Evolutionary conservation across 1,140 invertebrate species (phyloP).

Genomic region (Bombus cullumanus): DNA sequence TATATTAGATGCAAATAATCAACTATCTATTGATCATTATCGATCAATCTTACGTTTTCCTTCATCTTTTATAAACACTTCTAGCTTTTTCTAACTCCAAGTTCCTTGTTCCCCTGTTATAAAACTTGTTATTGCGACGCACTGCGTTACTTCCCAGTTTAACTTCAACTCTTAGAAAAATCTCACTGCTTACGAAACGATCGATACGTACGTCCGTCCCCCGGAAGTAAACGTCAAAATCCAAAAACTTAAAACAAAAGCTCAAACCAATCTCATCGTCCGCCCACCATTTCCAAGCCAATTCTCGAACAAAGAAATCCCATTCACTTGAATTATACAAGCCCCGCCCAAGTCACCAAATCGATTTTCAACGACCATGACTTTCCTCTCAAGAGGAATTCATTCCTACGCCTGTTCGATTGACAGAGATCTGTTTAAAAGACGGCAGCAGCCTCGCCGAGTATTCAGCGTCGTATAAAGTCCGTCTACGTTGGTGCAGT

Average conservation of each 20-base stretch:
- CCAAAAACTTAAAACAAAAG: background rate
- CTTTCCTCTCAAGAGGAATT: constrained; percentile 5
- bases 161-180: background rate
- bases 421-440: background rate
- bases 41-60: no score
- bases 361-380: constrained; percentile 15
- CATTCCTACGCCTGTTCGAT: background rate
- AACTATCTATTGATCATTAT: no score
- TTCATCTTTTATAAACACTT: no score
- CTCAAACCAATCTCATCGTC: no score
- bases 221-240: no score
- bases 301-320: background rate
- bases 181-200: background rate
- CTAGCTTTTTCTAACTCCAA: background rate
- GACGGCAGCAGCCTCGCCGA: constrained; percentile 3
- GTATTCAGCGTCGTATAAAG: constrained; percentile 42
- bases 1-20: no score
- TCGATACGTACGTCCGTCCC: background rate
- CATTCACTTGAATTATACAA: background rate
- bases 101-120: background rate
- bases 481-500: constrained; percentile 20
- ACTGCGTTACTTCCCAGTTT: background rate
- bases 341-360: background rate
- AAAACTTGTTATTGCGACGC: background rate
- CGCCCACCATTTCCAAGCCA: background rate